A percentile compares a stretch with the other conserved stretches of the same genome.
Conservation (phyloP, 2,113 vertebrate species). For the Tetrao urogallus region DNA sequence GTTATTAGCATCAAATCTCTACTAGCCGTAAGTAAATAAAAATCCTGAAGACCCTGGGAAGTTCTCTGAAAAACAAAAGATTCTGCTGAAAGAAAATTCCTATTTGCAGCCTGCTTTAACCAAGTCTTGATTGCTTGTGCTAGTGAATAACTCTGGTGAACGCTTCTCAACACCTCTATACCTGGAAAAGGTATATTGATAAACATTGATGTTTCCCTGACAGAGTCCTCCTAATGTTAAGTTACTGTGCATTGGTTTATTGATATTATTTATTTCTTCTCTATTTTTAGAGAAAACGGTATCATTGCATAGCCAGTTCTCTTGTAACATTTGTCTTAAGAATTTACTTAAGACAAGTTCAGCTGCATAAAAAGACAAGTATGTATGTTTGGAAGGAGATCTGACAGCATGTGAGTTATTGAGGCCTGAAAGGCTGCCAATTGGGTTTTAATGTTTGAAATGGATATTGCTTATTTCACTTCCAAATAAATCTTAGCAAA, state of each 20-base stretch:
- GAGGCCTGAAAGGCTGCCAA: not conserved
- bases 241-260: not conserved
- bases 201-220: not conserved
- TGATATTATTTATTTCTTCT: not conserved
- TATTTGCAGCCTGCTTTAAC: not conserved
- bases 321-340: not conserved
- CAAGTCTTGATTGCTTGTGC: not conserved
- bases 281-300: not conserved
- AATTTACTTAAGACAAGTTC: not conserved
- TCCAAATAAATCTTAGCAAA: slow-evolving; percentile 29
- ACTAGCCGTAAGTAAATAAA: not conserved
- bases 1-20: not conserved
- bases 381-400: not conserved
- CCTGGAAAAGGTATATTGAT: not conserved
- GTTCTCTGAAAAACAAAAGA: not conserved
- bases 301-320: not conserved
- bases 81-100: not conserved
- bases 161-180: not conserved
- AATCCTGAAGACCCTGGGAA: not conserved
- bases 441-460: slow-evolving; percentile 21
- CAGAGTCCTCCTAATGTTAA: not conserved
- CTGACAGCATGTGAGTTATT: not conserved
- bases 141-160: not conserved
- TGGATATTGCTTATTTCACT: not conserved
- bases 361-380: not conserved